phyloP scores from a whole-genome alignment of 2,797 vertebrate genomes.

The Oreochromis grahami region DNA sequence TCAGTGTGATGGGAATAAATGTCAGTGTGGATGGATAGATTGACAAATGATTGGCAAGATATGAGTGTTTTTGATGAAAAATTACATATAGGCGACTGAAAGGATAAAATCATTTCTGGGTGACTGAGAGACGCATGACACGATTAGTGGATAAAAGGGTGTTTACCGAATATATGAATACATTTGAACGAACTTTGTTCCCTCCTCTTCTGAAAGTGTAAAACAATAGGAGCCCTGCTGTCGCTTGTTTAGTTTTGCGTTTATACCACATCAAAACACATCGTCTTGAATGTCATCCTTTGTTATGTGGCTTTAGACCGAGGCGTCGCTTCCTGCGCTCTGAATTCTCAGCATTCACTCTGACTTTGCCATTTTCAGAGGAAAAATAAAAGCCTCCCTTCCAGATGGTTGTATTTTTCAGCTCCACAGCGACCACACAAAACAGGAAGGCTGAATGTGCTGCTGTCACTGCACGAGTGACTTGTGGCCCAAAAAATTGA shows the following conservation, averaged over 20 bases:
- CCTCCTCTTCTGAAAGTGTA: neutral
- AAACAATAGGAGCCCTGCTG: neutral
- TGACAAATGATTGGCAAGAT: neutral
- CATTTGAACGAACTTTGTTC: neutral
- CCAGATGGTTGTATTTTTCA: constrained; percentile 49
- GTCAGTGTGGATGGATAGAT: neutral
- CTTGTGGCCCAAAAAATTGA: constrained; percentile 1
- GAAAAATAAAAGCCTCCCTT: constrained; percentile 4
- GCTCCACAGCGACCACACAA: constrained; percentile 5
- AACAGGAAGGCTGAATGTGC: constrained; percentile 25
- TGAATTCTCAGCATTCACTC: neutral
- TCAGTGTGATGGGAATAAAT: neutral
- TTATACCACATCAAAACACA: neutral
- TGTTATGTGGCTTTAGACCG: constrained; percentile 15
- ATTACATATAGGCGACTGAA: neutral
- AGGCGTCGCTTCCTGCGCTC: neutral
- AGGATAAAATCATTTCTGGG: neutral
- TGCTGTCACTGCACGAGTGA: constrained; percentile 9
- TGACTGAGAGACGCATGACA: neutral
- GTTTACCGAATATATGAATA: neutral
- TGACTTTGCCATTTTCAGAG: constrained; percentile 4
- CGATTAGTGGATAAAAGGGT: neutral
- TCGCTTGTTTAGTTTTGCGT: constrained; percentile 5
- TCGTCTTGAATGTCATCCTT: neutral
- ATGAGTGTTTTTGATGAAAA: fast-evolving